Evolutionary conservation across 2,888 invertebrate species (phyloP).

Genomic region (Phortica magna): DNA sequence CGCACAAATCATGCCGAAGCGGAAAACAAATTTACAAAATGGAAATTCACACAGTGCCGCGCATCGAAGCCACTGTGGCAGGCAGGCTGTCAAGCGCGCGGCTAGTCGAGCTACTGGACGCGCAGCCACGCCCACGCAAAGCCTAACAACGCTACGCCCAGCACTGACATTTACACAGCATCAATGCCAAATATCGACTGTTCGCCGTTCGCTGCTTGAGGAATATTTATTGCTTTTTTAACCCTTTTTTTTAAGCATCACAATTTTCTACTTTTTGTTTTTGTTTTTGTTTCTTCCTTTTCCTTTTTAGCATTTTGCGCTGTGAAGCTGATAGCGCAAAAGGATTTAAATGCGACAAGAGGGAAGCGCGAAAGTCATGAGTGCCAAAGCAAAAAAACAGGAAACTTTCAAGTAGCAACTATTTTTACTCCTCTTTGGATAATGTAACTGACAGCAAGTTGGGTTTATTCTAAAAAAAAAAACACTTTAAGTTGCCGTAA

Average conservation of each 20-base stretch:
- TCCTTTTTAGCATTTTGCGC: not conserved
- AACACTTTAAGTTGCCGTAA: too few relatives aligned
- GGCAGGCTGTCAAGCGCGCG: slow-evolving; percentile 63
- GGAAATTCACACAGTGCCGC: slow-evolving; percentile 59
- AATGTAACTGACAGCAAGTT: too few relatives aligned
- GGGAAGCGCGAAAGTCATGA: not conserved
- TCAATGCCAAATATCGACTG: slow-evolving; percentile 72
- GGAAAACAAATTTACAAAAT: slow-evolving; percentile 72
- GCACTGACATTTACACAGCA: slow-evolving; percentile 18
- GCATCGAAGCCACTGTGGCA: not conserved
- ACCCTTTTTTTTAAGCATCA: slow-evolving; percentile 66
- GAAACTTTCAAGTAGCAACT: not conserved
- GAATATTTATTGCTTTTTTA: slow-evolving; percentile 77
- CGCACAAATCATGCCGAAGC: slow-evolving; percentile 52
- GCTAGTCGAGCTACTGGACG: slow-evolving; percentile 10
- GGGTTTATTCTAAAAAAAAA: too few relatives aligned
- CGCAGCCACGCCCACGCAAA: slow-evolving; percentile 19
- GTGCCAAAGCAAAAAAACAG: not conserved
- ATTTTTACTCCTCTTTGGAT: not conserved
- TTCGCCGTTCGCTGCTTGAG: slow-evolving; percentile 72
- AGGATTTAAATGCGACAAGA: not conserved
- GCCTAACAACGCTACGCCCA: slow-evolving; percentile 35
- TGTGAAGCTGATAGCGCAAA: slow-evolving; percentile 6
- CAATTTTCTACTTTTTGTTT: slow-evolving; percentile 50
- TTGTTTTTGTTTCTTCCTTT: slow-evolving; percentile 43